Evolutionary conservation across 2,888 invertebrate species (phyloP).

Genomic region (Limnephilus lunatus): DNA sequence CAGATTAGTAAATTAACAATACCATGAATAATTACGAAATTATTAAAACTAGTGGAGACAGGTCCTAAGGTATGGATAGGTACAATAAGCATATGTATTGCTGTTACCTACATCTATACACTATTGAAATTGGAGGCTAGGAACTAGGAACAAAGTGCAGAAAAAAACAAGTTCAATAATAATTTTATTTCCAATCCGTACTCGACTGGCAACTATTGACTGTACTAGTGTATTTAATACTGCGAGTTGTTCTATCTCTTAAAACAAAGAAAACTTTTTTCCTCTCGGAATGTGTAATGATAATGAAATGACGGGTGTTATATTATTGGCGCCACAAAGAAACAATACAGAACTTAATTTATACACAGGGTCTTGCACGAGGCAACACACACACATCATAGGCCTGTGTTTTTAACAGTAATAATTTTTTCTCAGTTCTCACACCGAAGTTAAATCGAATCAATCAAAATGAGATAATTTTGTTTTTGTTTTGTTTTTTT

Average conservation of each 20-base stretch:
- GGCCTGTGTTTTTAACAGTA: background rate
- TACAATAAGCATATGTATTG: too few relatives aligned
- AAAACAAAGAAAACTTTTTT: background rate
- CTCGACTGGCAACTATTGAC: background rate
- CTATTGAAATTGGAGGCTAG: background rate
- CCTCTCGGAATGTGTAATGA: background rate
- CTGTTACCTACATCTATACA: too few relatives aligned
- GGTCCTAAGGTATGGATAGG: too few relatives aligned
- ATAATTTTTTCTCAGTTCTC: background rate
- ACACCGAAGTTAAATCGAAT: too few relatives aligned
- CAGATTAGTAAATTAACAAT: background rate
- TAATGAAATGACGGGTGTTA: background rate
- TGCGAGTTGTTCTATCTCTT: background rate
- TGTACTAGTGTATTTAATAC: background rate
- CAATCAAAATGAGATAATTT: too few relatives aligned
- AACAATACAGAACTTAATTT: background rate
- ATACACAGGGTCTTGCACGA: background rate
- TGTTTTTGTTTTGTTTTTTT: too few relatives aligned
- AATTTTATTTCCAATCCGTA: background rate
- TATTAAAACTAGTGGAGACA: background rate
- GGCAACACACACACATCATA: background rate
- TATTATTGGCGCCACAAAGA: background rate
- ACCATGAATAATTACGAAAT: background rate
- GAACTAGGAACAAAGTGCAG: background rate
- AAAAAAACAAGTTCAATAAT: background rate